Evolutionary conservation across 2,888 invertebrate species (phyloP).

Genomic region (Tanypteryx hageni): DNA sequence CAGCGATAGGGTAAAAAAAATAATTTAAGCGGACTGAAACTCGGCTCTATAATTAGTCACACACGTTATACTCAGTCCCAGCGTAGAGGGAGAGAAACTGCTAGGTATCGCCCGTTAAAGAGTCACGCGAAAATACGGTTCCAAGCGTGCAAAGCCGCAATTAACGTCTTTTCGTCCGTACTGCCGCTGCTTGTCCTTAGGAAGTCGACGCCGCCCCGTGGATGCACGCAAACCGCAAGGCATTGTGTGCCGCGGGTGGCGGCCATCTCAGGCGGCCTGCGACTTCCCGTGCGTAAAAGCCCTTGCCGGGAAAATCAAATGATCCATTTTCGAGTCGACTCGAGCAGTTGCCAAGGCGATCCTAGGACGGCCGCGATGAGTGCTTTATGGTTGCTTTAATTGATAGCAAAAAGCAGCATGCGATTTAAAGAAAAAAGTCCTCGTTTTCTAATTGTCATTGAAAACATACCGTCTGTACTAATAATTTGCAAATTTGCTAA

Average conservation of each 20-base stretch:
- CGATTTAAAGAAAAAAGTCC: too few species aligned
- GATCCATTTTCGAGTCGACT: too few species aligned
- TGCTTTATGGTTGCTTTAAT: too few species aligned
- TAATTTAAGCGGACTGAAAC: too few species aligned
- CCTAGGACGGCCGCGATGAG: too few species aligned
- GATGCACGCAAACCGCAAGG: background rate
- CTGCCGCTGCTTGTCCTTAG: background rate
- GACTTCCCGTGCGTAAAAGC: background rate
- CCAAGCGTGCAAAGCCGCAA: background rate
- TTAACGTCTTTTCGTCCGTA: background rate
- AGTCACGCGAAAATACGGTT: constrained; percentile 26
- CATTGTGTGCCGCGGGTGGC: constrained; percentile 12
- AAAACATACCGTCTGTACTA: too few species aligned
- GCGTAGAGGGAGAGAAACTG: background rate
- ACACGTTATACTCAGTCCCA: background rate
- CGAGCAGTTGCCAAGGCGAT: too few species aligned
- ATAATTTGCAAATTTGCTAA: too few species aligned
- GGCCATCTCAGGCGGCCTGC: background rate
- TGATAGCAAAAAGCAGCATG: too few species aligned
- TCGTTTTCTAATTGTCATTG: too few species aligned
- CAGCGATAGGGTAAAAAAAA: background rate
- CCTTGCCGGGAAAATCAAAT: too few species aligned
- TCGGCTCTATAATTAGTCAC: constrained; percentile 27
- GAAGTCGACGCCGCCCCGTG: constrained; percentile 25
- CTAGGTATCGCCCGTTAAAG: background rate